phyloP scores from a whole-genome alignment of 2,888 invertebrate genomes.

The Pteria penguin region DNA sequence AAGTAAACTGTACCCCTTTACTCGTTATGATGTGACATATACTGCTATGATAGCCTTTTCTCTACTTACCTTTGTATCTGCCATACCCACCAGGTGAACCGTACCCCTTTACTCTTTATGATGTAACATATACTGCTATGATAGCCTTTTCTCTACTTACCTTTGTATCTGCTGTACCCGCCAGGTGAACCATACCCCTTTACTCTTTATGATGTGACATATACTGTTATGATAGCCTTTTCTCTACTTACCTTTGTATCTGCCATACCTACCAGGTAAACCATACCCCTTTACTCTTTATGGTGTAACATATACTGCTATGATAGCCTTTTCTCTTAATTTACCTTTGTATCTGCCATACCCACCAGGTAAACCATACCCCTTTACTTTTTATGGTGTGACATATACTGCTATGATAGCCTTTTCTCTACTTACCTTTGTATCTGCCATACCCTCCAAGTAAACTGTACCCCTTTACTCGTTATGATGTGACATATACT shows the following conservation, averaged over 20 bases:
- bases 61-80: neutral
- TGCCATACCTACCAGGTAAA: slow-evolving; percentile 64
- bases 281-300: slow-evolving; percentile 50
- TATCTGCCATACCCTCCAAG: neutral
- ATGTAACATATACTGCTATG: too few species aligned
- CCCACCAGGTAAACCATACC: neutral
- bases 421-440: neutral
- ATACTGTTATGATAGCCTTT: neutral
- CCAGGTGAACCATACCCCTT: neutral
- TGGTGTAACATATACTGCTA: too few species aligned
- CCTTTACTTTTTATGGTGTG: too few species aligned
- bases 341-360: neutral
- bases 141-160: neutral
- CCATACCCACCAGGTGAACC: neutral
- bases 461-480: neutral
- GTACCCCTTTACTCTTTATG: neutral
- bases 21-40: too few species aligned
- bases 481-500: too few species aligned
- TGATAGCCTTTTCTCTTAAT: neutral
- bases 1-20: neutral
- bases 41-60: neutral
- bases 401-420: neutral
- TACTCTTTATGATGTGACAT: too few species aligned
- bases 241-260: slow-evolving; percentile 54
- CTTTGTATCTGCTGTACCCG: neutral